Evolutionary conservation across 2,888 invertebrate species (phyloP), one percentile per base, ranked within the genome.

Genomic region (Micoletzkya japonica): DNA sequence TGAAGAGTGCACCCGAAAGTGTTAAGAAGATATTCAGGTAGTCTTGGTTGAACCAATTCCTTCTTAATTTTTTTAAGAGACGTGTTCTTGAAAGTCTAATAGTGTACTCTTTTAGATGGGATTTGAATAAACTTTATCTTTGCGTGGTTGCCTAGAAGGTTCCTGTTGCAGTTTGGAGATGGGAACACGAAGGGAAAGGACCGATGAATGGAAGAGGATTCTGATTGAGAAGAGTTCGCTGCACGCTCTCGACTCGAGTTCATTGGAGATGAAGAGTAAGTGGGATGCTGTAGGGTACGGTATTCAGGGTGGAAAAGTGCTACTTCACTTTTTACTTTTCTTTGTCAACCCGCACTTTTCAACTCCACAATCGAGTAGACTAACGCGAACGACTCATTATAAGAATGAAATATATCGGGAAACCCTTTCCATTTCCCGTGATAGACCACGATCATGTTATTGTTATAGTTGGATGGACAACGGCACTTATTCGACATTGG

Each of bases 401-500:
- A n/a, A n/a, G n/a, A n/a, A n/a, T n/a, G n/a, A n/a, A n/a, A n/a
- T n/a, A n/a, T n/a, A n/a, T n/a, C n/a, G n/a, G n/a, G n/a, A n/a
- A n/a, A n/a, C n/a, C 39, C 61, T 28, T 20, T 59, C 14, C 39
- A 28, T 72, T 74, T 67, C 6, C 7, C 57, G 7, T 44, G 1
- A 28, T n/a, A 61, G 30, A 3, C 30, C 24, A 20, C 4, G 30
- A 44, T 44, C 20, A 28, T 44, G 28, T 28, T 1, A 49, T 49
- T 73, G 70, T 74, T 71, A n/a, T 71, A 84, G 84, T 84, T 71
- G 84, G 80, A 20, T 82, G 78, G 81, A 72, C 79, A 60, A 84
- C 84, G 6, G 83, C 81, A 36, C 72, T 80, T 20, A 85, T 84
- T 71, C 80, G 84, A 20, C 82, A 84, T 63, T 85, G 81, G 82